A percentile compares a stretch with the other conserved stretches of the same genome.
Evolutionary conservation across 2,113 vertebrate genomes (phyloP).

Genomic region (Bothrops jararaca): DNA sequence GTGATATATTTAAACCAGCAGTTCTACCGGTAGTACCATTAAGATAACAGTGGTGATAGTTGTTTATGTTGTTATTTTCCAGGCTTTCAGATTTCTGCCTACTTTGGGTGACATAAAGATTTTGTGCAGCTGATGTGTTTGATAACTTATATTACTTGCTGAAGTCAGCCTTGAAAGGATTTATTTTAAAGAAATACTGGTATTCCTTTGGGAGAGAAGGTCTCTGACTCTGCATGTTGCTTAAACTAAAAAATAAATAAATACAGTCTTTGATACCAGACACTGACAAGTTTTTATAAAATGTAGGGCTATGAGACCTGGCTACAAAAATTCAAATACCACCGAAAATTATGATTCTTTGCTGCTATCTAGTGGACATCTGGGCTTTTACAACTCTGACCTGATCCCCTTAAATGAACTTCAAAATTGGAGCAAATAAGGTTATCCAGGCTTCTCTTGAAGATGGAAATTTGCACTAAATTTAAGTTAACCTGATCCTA

Average conservation of each 20-base stretch:
- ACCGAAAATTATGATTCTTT: not conserved
- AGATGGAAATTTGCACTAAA: not conserved
- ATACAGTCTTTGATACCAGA: not conserved
- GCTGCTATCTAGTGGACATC: not conserved
- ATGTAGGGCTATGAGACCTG: not conserved
- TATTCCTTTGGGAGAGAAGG: conserved; percentile 32
- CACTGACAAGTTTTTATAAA: not conserved
- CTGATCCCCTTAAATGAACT: not conserved
- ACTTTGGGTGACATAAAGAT: conserved; percentile 4
- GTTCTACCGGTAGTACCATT: conserved; percentile 1
- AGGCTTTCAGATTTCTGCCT: not conserved
- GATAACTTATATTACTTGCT: conserved; percentile 28
- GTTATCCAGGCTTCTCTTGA: not conserved
- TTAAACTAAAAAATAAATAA: not conserved
- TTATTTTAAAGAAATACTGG: conserved; percentile 43
- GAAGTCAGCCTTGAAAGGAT: conserved; percentile 37
- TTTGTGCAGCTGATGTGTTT: not conserved
- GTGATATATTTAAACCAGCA: conserved; percentile 20
- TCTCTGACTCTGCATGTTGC: conserved; percentile 16
- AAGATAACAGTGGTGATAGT: not conserved
- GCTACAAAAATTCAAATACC: not conserved
- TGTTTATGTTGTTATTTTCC: not conserved
- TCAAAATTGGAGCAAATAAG: not conserved
- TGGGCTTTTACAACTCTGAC: not conserved
- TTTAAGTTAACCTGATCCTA: not conserved